Percentiles rank a stretch among this genome's conserved stretches.
phyloP scores from a whole-genome alignment of 1,140 invertebrate genomes.

The Saccostrea cuccullata region DNA sequence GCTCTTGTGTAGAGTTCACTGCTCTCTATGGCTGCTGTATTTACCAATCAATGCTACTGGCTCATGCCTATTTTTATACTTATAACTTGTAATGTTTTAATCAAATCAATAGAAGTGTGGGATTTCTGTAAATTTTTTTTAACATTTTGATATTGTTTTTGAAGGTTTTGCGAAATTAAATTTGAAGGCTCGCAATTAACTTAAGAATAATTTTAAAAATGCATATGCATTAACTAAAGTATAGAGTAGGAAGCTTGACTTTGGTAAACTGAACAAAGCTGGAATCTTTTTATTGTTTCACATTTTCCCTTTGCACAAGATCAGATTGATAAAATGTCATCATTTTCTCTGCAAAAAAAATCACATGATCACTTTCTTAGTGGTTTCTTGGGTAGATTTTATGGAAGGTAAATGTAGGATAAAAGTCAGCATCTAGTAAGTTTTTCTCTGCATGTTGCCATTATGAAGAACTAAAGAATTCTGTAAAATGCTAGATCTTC shows the following conservation, averaged over 20 bases:
- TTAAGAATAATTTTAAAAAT: not conserved
- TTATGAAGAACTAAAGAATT: not conserved
- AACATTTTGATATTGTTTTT: not conserved
- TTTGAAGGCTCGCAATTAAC: not conserved
- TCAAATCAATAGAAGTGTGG: not conserved
- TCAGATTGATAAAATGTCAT: not conserved
- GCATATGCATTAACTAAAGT: not conserved
- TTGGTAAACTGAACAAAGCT: not conserved
- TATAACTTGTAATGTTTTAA: not conserved
- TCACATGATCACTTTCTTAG: not conserved
- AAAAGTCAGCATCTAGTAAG: not conserved
- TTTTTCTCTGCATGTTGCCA: not conserved
- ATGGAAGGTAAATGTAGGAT: not conserved
- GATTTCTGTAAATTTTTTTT: not conserved
- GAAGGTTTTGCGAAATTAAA: not conserved
- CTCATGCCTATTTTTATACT: not conserved
- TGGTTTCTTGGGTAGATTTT: not conserved
- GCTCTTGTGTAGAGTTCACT: conserved; percentile 14
- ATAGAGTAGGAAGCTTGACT: not conserved
- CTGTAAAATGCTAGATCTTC: not conserved
- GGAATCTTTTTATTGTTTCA: conserved; percentile 1
- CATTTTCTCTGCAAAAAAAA: not conserved
- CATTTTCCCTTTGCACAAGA: conserved; percentile 6
- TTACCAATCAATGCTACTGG: conserved; percentile 2
- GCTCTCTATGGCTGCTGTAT: conserved; percentile 5